Base-by-base conservation (phyloP, 2,113 vertebrate genomes). In the Hystrix brachyura region DNA sequence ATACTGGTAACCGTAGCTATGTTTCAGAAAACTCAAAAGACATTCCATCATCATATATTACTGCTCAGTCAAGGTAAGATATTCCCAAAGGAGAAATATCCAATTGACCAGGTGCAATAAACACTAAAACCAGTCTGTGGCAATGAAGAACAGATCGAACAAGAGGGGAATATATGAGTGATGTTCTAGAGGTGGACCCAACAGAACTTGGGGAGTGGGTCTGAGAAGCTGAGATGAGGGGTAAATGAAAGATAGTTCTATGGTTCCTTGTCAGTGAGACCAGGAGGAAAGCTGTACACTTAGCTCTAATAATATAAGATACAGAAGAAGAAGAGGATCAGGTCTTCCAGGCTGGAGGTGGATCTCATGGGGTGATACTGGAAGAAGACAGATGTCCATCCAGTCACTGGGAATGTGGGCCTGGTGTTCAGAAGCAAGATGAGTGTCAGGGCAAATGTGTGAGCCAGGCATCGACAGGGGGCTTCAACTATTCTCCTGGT, bases 21-120 rank as follows among this genome's bases (percentile, higher is more conserved):
- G 7, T 91, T 90, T 90, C 48, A n/a, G 25, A n/a, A 72, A 69
- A 96, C n/a, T 84, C 60, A 79, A 79, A 84, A 89, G 17, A n/a
- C 34, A 32, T 64, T 88, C 21, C 51, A 62, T n/a, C 83, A 71
- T 34, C 5, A 18, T 59, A 23, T 51, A 79, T 25, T 25, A 27
- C n/a, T 38, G 65, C 15, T 85, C 53, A 78, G 57, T 55, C 46
- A 74, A 79, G 29, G 43, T 84, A 34, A 92, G 53, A 89, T 7
- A 78, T 72, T 71, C 29, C 25, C 34, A 55, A 71, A 34, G 76
- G 4, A 88, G 34, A 93, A 86, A 93, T 18, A 76, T 57, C 88
- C 46, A 79, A 11, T 2, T 87, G 69, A 64, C 2, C 7, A 48
- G 29, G 43, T 23, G 27, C 71, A 29, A 72, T 53, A 65, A 80